phyloP scores from a whole-genome alignment of 1,140 invertebrate genomes.

The Rhizoglyphus robini region DNA sequence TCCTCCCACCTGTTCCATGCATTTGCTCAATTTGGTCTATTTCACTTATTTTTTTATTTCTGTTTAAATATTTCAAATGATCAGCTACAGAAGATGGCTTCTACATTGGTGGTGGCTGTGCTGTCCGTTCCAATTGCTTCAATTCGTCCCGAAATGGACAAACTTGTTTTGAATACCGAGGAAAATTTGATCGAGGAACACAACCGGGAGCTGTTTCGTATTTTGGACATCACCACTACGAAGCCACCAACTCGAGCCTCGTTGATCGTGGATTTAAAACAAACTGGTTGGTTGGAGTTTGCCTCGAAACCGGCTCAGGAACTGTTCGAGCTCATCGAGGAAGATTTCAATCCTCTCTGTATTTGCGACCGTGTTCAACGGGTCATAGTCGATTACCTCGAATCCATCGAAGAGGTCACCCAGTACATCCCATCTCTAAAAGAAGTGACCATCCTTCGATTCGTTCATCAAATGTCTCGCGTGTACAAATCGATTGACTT shows the following conservation, averaged over 20 bases:
- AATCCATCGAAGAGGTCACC: constrained; percentile 39
- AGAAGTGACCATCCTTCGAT: constrained; percentile 76
- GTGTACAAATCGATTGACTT: constrained; percentile 89
- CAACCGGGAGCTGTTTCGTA: constrained; percentile 70
- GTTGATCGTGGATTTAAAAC: constrained; percentile 66
- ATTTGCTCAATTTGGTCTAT: constrained; percentile 80
- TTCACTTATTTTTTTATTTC: constrained; percentile 82
- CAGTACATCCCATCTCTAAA: constrained; percentile 73
- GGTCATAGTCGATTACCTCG: constrained; percentile 35
- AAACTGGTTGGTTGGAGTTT: constrained; percentile 53
- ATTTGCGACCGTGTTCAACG: constrained; percentile 48
- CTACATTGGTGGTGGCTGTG: constrained; percentile 76
- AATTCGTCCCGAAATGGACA: constrained; percentile 85
- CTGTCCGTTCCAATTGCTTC: constrained; percentile 86
- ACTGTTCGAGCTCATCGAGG: constrained; percentile 80
- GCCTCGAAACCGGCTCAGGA: constrained; percentile 74
- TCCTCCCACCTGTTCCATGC: constrained; percentile 96
- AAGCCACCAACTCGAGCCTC: constrained; percentile 64
- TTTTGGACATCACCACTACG: constrained; percentile 71
- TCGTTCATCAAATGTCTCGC: constrained; percentile 74
- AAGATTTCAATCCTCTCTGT: constrained; percentile 85
- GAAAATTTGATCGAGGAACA: constrained; percentile 81
- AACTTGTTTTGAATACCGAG: constrained; percentile 89
- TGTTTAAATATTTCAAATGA: constrained; percentile 60
- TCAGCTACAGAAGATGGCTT: constrained; percentile 52